Conservation (phyloP, 2,797 vertebrate genomes). For the Novumbra hubbsi region DNA sequence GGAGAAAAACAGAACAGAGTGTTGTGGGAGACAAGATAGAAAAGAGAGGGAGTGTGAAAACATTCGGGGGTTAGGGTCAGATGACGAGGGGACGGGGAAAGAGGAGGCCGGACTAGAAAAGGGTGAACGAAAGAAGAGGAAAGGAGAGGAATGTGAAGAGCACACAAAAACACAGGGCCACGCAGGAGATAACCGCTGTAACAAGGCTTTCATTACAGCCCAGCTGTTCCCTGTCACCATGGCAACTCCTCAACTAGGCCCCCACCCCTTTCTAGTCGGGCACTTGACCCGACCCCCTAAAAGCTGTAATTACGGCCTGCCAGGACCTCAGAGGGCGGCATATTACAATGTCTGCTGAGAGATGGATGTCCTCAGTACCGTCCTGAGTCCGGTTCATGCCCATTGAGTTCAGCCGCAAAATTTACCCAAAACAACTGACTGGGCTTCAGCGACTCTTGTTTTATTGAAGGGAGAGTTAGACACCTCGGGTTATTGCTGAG, state of each 20-base stretch:
- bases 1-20: neutral
- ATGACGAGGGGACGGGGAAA: conserved; percentile 40
- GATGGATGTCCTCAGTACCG: conserved; percentile 3
- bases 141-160: conserved; percentile 58
- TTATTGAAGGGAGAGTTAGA: conserved; percentile 1
- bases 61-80: conserved; percentile 55
- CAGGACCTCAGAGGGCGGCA: conserved; percentile 15
- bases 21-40: conserved; percentile 17
- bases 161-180: conserved; percentile 59
- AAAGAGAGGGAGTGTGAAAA: conserved; percentile 29
- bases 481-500: neutral
- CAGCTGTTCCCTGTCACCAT: conserved; percentile 65
- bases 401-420: neutral
- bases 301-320: conserved; percentile 54
- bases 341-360: conserved; percentile 21
- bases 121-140: conserved; percentile 48
- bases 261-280: conserved; percentile 45
- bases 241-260: conserved; percentile 63
- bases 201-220: conserved; percentile 63
- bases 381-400: conserved; percentile 13
- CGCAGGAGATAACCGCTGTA: conserved; percentile 50
- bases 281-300: conserved; percentile 66
- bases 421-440: neutral
- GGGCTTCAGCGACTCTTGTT: conserved; percentile 18
- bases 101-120: conserved; percentile 18